These are phyloP conservation scores for Vanessa cardui DNA, from an alignment of 2,888 invertebrate species.

Conservation along the genomic window DNA sequence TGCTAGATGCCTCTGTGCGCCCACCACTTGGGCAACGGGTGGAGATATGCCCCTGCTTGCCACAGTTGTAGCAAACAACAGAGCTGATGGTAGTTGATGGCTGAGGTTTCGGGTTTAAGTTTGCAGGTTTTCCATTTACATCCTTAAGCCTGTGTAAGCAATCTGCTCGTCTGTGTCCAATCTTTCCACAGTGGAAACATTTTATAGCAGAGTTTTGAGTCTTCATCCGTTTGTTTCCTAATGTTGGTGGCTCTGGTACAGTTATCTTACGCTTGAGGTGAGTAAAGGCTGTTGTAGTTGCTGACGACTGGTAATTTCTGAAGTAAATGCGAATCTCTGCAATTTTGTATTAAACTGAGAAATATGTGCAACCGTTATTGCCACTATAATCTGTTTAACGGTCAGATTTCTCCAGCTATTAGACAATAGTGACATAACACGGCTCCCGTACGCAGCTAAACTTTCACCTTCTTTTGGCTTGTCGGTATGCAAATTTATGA, in stretches of 20 bases:
- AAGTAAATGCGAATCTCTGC: not conserved
- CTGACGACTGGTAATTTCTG: conserved; percentile 6
- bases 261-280: not conserved
- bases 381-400: conserved; percentile 25
- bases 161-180: not conserved
- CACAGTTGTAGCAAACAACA: no score
- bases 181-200: not conserved
- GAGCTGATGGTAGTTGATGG: no score
- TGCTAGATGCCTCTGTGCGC: no score
- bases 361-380: conserved; percentile 30
- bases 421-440: conserved; percentile 19
- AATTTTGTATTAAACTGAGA: conserved; percentile 24
- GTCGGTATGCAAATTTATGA: conserved; percentile 25
- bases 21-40: no score
- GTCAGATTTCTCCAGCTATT: conserved; percentile 22
- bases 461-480: conserved; percentile 21
- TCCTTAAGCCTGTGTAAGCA: no score
- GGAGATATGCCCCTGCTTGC: no score
- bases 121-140: no score
- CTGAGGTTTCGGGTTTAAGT: no score
- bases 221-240: not conserved
- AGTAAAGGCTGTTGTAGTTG: not conserved
- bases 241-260: not conserved
- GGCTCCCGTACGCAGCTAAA: not conserved
- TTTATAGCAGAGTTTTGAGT: no score